phyloP scores from a whole-genome alignment of 1,140 invertebrate species.

The Drosophila tsacasi region DNA sequence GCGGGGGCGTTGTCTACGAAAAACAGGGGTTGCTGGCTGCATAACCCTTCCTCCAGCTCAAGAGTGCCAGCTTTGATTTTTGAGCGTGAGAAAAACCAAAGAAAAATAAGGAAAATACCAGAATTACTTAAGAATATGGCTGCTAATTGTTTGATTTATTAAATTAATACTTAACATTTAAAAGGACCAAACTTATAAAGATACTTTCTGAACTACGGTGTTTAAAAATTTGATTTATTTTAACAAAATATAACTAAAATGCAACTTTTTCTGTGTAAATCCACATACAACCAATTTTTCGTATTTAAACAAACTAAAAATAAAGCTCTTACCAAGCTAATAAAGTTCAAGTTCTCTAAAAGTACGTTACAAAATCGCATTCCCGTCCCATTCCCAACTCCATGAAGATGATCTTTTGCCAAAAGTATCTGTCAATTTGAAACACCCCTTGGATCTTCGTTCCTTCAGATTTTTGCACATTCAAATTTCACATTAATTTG shows the following conservation, averaged over 20 bases:
- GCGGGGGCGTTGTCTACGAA: constrained; percentile 33
- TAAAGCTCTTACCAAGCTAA: background rate
- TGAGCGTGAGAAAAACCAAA: constrained; percentile 41
- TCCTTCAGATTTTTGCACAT: constrained; percentile 43
- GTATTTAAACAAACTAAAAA: background rate
- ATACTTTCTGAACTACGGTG: too few relatives aligned
- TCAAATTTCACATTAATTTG: constrained; percentile 78
- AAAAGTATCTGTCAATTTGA: constrained; percentile 27
- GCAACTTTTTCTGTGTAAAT: too few relatives aligned
- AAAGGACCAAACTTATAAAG: background rate
- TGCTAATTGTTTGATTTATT: background rate
- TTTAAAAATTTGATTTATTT: too few relatives aligned
- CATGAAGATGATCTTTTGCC: constrained; percentile 18
- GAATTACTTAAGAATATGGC: background rate
- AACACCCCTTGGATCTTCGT: constrained; percentile 22
- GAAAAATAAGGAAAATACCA: background rate
- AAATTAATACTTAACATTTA: background rate
- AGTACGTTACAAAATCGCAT: constrained; percentile 50
- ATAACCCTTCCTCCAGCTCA: constrained; percentile 34
- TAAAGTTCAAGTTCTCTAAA: constrained; percentile 4
- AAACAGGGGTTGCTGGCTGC: constrained; percentile 16
- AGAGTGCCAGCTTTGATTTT: constrained; percentile 35
- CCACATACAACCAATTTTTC: too few relatives aligned
- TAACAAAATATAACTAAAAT: too few relatives aligned
- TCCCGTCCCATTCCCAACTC: background rate